Evolutionary conservation across 1,140 invertebrate species (phyloP).

Genomic region (Limonius californicus): DNA sequence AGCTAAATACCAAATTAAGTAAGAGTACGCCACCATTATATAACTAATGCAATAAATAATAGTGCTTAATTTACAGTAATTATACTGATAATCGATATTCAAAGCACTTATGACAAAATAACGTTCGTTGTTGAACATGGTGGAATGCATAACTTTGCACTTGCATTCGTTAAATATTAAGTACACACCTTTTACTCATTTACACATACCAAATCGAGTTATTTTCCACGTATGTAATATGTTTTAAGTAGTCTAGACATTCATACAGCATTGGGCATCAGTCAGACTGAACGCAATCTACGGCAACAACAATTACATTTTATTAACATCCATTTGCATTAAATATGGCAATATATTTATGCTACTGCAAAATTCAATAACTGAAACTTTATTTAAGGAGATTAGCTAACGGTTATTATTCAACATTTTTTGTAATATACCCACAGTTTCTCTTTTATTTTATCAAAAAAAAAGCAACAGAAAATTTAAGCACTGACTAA

Average conservation of each 20-base stretch:
- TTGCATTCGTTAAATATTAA: neutral
- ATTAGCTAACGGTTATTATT: too few relatives aligned
- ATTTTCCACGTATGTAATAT: neutral
- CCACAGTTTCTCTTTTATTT: too few relatives aligned
- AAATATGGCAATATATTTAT: too few relatives aligned
- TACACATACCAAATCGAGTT: neutral
- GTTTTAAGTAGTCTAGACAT: neutral
- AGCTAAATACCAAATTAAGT: conserved; percentile 4
- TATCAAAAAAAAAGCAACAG: too few relatives aligned
- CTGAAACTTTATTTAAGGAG: too few relatives aligned
- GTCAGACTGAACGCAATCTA: neutral
- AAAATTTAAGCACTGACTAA: too few relatives aligned
- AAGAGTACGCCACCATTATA: neutral
- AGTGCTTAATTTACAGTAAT: neutral
- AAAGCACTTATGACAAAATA: conserved; percentile 4
- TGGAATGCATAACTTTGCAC: conserved; percentile 9
- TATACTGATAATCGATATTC: conserved; percentile 10
- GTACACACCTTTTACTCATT: neutral
- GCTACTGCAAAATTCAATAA: too few relatives aligned
- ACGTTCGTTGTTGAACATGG: neutral
- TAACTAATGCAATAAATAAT: conserved; percentile 5
- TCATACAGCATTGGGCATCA: neutral
- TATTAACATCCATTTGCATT: too few relatives aligned
- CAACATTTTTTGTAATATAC: too few relatives aligned
- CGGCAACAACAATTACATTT: too few relatives aligned